Evolutionary conservation across 2,113 vertebrate species (phyloP).

Genomic region (Piprites chloris): DNA sequence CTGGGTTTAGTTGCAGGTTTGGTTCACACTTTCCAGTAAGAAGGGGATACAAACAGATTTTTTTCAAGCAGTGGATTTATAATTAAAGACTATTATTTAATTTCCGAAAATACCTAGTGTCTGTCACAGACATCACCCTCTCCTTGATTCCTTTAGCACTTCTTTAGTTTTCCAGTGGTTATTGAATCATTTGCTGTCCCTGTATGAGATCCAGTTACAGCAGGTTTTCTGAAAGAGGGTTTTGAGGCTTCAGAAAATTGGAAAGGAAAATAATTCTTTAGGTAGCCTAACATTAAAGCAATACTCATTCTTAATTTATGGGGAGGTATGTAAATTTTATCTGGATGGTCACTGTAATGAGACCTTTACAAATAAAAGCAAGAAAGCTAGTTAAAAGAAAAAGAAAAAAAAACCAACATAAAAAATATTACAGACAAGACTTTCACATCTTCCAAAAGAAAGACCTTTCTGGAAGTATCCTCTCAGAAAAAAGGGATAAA

Average conservation of each 20-base stretch:
- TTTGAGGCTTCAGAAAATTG: background rate
- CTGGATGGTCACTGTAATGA: background rate
- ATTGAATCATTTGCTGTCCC: background rate
- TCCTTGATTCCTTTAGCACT: background rate
- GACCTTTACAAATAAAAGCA: background rate
- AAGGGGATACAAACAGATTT: background rate
- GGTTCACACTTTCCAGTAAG: background rate
- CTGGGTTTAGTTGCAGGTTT: background rate
- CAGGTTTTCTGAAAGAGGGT: background rate
- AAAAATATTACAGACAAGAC: background rate
- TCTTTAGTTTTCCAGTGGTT: background rate
- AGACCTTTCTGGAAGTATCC: background rate
- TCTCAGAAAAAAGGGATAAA: background rate
- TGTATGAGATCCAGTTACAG: background rate
- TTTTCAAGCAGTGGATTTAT: background rate
- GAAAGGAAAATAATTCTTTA: background rate
- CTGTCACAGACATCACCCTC: background rate
- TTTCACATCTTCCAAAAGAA: background rate
- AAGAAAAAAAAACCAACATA: background rate
- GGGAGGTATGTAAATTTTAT: background rate
- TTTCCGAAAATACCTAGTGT: background rate
- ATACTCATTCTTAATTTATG: background rate
- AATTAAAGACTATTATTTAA: background rate
- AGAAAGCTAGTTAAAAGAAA: background rate
- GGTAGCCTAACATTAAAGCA: background rate